phyloP scores from a whole-genome alignment of 1,140 invertebrate genomes.

The Euura saliciscinereae region DNA sequence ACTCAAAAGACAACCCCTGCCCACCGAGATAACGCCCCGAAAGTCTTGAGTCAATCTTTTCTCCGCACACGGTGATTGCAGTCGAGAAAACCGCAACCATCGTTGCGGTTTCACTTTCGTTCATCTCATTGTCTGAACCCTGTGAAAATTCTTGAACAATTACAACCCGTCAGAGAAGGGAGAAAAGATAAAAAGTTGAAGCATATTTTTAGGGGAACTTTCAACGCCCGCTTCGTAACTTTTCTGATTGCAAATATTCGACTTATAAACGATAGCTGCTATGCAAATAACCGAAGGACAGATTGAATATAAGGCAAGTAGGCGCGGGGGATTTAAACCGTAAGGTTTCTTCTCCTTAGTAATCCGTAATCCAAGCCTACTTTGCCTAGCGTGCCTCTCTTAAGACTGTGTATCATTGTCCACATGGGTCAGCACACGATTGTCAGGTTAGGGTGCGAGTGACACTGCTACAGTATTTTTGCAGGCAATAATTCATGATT shows the following conservation, averaged over 20 bases:
- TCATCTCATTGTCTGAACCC: too few relatives aligned
- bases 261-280: background rate
- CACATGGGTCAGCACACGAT: background rate
- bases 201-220: constrained; percentile 41
- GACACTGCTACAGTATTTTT: too few relatives aligned
- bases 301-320: background rate
- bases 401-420: background rate
- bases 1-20: background rate
- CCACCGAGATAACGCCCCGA: background rate
- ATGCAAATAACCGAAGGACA: constrained; percentile 5
- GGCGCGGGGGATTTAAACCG: background rate
- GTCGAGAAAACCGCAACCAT: too few relatives aligned
- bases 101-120: too few relatives aligned
- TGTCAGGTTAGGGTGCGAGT: too few relatives aligned
- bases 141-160: constrained; percentile 26
- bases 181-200: constrained; percentile 42
- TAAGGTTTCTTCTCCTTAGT: constrained; percentile 5
- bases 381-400: constrained; percentile 1
- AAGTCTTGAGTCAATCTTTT: too few relatives aligned
- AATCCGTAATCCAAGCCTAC: constrained; percentile 7
- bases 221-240: background rate
- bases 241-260: too few relatives aligned
- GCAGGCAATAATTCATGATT: background rate
- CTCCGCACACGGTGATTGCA: too few relatives aligned
- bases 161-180: constrained; percentile 28